A percentile compares a stretch with the other conserved stretches of the same genome.
Evolutionary conservation across 2,113 vertebrate species (phyloP).

Genomic region (Bolborhynchus lineola): DNA sequence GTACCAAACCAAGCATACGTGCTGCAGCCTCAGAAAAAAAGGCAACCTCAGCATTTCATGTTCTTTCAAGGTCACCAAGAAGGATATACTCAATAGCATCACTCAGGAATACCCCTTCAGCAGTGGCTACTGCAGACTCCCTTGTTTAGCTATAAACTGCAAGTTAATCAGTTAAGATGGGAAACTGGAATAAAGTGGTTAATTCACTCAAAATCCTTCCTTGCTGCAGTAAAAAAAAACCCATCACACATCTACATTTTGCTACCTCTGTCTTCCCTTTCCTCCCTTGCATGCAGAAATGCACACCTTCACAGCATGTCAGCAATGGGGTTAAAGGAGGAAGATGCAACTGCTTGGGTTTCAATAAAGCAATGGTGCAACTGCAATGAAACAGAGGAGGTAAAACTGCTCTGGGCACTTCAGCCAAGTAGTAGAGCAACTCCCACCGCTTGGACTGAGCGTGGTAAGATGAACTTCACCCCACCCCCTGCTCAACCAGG

Average conservation of each 20-base stretch:
- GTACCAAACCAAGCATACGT: neutral
- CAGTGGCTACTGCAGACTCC: rapidly evolving
- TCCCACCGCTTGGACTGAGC: rapidly evolving
- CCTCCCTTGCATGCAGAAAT: rapidly evolving
- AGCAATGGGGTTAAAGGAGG: neutral
- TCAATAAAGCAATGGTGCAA: neutral
- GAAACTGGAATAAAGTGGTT: neutral
- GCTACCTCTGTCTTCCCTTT: neutral
- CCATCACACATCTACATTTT: neutral
- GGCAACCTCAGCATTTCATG: neutral
- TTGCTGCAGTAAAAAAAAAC: neutral
- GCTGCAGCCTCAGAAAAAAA: neutral
- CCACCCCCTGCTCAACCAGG: rapidly evolving
- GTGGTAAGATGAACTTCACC: rapidly evolving
- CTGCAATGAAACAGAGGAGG: neutral
- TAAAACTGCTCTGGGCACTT: neutral
- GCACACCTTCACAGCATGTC: rapidly evolving
- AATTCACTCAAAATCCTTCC: neutral
- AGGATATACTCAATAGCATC: neutral
- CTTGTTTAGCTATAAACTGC: neutral
- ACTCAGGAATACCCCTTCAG: neutral
- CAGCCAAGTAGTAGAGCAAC: neutral
- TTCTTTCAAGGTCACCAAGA: rapidly evolving
- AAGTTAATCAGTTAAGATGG: neutral
- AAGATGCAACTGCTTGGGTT: neutral